These are phyloP conservation scores for Macrotis lagotis DNA, from an alignment of 2,113 vertebrate genomes.

Conservation along the genomic window DNA sequence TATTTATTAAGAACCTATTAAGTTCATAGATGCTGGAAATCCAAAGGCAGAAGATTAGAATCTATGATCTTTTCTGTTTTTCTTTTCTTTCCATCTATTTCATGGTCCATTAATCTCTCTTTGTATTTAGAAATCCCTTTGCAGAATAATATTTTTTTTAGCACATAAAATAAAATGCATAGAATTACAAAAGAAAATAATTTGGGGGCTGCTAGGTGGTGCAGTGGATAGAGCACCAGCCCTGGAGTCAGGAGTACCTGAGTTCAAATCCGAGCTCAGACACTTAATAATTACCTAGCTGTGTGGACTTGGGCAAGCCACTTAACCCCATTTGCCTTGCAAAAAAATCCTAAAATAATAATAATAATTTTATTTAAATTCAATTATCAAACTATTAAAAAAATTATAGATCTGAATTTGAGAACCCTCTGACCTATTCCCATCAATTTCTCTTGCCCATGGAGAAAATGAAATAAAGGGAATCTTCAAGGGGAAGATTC, in stretches of 20 bases:
- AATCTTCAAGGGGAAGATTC: constrained; percentile 13
- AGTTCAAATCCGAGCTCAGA: no score
- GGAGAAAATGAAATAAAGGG: not conserved
- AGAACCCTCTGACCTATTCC: not conserved
- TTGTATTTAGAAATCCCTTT: not conserved
- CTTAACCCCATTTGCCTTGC: no score
- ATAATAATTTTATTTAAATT: not conserved
- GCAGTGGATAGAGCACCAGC: no score
- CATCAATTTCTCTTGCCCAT: not conserved
- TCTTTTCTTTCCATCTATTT: not conserved
- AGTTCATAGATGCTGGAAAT: not conserved
- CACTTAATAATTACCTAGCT: no score
- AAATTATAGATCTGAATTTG: not conserved
- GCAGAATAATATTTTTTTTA: not conserved
- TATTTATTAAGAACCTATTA: not conserved
- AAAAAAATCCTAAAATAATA: no score
- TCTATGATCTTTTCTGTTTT: not conserved
- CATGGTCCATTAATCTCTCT: not conserved
- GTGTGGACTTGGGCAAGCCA: no score
- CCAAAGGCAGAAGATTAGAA: not conserved
- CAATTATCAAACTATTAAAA: not conserved
- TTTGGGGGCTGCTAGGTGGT: no score
- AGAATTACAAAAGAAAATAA: not conserved
- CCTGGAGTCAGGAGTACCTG: no score
- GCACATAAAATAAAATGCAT: not conserved